Percentiles rank a stretch among this genome's conserved stretches.
Conservation (phyloP, 2,797 vertebrate genomes). For the Falco concolor region DNA sequence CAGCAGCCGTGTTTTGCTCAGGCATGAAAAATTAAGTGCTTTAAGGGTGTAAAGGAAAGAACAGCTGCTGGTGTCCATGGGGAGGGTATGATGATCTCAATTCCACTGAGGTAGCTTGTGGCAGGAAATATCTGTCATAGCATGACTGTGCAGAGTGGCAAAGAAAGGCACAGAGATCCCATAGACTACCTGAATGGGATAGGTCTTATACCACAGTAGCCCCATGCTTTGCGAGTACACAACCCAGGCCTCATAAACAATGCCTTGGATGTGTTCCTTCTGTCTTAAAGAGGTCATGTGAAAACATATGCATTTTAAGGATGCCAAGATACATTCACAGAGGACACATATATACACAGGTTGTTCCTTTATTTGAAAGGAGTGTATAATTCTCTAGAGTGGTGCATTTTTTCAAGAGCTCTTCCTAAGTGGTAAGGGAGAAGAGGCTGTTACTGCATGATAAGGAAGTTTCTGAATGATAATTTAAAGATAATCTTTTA, state of each 20-base stretch:
- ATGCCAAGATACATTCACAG: background rate
- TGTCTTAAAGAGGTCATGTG: background rate
- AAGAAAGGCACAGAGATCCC: background rate
- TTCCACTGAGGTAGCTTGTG: background rate
- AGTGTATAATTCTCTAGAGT: background rate
- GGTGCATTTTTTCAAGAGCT: background rate
- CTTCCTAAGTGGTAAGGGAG: background rate
- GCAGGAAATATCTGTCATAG: background rate
- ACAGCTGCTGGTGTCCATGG: background rate
- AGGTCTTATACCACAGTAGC: background rate
- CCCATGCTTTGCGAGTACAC: background rate
- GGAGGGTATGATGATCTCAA: background rate
- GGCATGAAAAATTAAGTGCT: background rate
- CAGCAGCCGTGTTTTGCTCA: background rate
- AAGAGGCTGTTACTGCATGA: background rate
- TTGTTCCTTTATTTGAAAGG: background rate
- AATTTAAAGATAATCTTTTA: slow-evolving; percentile 21
- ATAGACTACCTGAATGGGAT: background rate
- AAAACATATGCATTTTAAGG: background rate
- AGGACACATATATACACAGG: background rate
- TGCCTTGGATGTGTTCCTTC: background rate
- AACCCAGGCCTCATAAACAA: background rate
- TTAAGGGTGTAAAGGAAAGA: background rate
- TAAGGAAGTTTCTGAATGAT: background rate
- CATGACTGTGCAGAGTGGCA: background rate